These are phyloP conservation scores for Nycticorax nycticorax DNA, from an alignment of 2,113 vertebrate genomes.

Conservation along the genomic window DNA sequence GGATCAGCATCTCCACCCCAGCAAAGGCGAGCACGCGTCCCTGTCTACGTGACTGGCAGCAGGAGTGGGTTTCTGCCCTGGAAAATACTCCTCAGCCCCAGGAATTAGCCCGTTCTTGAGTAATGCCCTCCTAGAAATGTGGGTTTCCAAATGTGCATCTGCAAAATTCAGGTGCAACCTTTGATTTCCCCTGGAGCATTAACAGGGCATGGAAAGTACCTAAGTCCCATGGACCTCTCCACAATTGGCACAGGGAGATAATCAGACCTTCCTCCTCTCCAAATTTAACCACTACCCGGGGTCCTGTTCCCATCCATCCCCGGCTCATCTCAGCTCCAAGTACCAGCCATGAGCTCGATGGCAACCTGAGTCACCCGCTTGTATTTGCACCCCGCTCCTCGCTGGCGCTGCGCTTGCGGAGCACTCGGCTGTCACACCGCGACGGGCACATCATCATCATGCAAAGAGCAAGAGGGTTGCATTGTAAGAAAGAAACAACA, in stretches of 20 bases:
- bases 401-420: fast-evolving
- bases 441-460: neutral
- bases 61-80: neutral
- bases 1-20: neutral
- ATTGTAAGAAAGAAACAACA: neutral
- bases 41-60: fast-evolving
- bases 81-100: neutral
- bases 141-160: neutral
- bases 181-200: too few species aligned
- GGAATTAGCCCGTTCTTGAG: neutral
- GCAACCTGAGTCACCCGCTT: neutral
- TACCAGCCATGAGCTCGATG: fast-evolving
- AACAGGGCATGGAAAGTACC: neutral
- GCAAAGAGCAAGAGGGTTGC: neutral
- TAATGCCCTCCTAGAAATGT: neutral
- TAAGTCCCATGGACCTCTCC: fast-evolving
- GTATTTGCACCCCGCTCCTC: neutral
- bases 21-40: fast-evolving
- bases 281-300: neutral
- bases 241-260: neutral
- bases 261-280: neutral
- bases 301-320: neutral
- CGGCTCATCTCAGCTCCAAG: neutral
- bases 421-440: neutral
- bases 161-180: neutral